Conservation (phyloP, 2,888 invertebrate genomes). For the Mongoloraphidia duomilia region DNA sequence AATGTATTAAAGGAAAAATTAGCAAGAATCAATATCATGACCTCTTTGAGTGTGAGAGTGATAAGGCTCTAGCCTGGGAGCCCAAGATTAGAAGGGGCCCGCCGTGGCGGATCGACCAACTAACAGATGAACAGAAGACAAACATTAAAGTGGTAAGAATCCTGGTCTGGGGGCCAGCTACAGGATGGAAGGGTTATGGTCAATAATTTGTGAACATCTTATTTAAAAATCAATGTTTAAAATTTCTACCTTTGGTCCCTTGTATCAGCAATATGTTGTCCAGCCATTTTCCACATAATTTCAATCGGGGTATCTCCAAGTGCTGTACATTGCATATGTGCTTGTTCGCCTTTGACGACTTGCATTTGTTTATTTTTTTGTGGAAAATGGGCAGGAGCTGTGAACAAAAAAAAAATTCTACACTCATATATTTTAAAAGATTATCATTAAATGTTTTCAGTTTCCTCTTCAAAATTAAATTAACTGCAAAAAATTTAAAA, state of each 20-base stretch:
- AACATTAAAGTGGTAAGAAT: no score
- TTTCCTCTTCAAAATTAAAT: slow-evolving; percentile 1
- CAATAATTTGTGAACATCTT: no score
- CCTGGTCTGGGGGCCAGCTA: no score
- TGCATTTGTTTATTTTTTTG: slow-evolving; percentile 72
- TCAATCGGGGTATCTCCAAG: slow-evolving; percentile 79
- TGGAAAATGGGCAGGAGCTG: slow-evolving; percentile 72
- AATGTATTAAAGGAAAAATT: no score
- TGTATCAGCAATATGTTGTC: slow-evolving; percentile 57
- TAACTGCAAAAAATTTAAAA: not conserved
- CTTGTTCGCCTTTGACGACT: slow-evolving; percentile 68
- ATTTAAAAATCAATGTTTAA: no score
- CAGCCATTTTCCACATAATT: slow-evolving; percentile 69
- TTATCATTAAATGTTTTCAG: not conserved
- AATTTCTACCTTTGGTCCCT: slow-evolving; percentile 46
- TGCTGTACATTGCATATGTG: slow-evolving; percentile 73
- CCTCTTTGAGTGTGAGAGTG: no score
- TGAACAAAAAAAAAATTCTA: slow-evolving; percentile 10
- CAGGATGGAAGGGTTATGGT: no score
- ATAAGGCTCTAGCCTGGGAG: no score
- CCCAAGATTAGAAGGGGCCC: no score
- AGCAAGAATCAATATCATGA: no score
- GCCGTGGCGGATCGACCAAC: no score
- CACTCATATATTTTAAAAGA: not conserved
- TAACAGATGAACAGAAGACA: no score